Evolutionary conservation across 1,140 invertebrate species (phyloP).

Genomic region (Ylistrum balloti): DNA sequence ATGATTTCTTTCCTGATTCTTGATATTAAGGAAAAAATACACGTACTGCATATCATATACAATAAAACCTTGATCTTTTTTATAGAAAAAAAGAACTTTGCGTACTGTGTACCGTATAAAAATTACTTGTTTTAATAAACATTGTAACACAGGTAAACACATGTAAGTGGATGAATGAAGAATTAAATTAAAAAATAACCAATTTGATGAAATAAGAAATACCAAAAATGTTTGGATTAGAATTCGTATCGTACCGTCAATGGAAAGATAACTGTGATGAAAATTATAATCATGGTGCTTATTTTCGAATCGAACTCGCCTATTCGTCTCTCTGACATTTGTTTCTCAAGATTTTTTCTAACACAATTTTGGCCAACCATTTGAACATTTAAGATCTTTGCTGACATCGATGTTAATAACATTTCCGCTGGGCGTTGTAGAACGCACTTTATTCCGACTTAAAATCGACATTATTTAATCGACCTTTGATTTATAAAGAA

Average conservation of each 20-base stretch:
- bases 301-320: neutral
- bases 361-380: neutral
- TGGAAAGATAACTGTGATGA: neutral
- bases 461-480: slow-evolving; percentile 26
- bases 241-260: neutral
- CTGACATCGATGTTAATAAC: neutral
- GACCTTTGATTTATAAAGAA: slow-evolving; percentile 40
- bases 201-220: neutral
- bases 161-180: neutral
- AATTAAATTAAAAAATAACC: neutral
- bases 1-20: neutral
- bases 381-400: neutral
- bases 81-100: no score
- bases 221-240: neutral
- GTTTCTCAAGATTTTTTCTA: neutral
- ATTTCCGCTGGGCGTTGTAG: neutral
- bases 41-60: no score
- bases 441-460: slow-evolving; percentile 20
- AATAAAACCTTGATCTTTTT: no score
- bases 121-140: no score
- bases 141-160: no score
- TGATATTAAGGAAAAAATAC: no score
- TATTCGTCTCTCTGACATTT: neutral
- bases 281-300: neutral
- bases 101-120: no score